These are phyloP conservation scores for Cremastinae sp. DNA, from an alignment of 2,888 invertebrate genomes.

Conservation along the genomic window DNA sequence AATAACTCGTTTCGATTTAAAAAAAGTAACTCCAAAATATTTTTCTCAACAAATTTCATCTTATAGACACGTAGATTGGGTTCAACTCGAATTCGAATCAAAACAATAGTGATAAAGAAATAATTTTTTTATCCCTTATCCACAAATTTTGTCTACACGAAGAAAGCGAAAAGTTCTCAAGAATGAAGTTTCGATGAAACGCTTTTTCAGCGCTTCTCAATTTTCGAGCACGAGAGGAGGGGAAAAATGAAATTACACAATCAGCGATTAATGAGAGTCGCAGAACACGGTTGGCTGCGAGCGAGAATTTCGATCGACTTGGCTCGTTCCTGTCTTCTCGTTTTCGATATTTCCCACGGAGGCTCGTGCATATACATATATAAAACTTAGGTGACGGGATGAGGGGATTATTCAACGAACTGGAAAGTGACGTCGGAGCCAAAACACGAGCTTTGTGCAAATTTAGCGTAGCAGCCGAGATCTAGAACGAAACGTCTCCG, in stretches of 20 bases:
- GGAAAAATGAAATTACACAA: slow-evolving; percentile 10
- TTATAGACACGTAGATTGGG: too few species aligned
- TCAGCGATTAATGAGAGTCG: slow-evolving; percentile 10
- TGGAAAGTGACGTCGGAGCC: slow-evolving; percentile 20
- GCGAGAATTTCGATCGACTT: not conserved
- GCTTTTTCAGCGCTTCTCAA: not conserved
- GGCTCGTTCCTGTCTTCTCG: slow-evolving; percentile 10
- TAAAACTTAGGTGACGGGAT: not conserved
- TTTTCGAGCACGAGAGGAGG: not conserved
- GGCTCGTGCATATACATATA: too few species aligned
- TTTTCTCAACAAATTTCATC: too few species aligned
- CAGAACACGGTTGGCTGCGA: not conserved
- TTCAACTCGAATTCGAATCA: too few species aligned
- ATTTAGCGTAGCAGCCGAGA: slow-evolving; percentile 32
- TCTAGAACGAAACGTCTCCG: slow-evolving; percentile 24
- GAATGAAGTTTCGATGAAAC: not conserved
- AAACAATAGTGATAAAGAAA: too few species aligned
- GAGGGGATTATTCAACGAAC: slow-evolving; percentile 12
- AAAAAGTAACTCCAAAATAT: too few species aligned
- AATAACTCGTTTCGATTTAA: not conserved
- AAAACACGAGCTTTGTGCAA: slow-evolving; percentile 29
- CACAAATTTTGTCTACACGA: too few species aligned
- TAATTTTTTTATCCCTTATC: too few species aligned
- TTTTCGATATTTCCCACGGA: not conserved
- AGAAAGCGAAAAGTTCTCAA: too few species aligned